These are phyloP conservation scores for Elymnias hypermnestra DNA, from an alignment of 1,140 invertebrate species.

Conservation along the genomic window DNA sequence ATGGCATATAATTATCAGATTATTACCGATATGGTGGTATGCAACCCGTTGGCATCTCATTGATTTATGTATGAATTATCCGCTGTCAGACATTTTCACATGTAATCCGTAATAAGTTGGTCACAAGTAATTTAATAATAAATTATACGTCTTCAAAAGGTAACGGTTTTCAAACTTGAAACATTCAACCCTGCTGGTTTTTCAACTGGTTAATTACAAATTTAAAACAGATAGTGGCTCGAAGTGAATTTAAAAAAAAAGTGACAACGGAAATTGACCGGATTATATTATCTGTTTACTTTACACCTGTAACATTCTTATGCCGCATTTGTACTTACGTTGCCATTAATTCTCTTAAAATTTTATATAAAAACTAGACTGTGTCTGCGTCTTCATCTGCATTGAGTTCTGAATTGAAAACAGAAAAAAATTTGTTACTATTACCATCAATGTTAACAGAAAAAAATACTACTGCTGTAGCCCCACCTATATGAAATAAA, in stretches of 20 bases:
- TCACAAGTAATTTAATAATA: conserved; percentile 22
- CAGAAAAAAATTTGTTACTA: too few species aligned
- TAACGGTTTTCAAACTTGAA: conserved; percentile 28
- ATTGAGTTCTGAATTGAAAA: too few species aligned
- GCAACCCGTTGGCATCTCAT: conserved; percentile 36
- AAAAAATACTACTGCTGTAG: too few species aligned
- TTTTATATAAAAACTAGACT: too few species aligned
- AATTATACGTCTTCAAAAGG: conserved; percentile 26
- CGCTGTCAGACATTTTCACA: conserved; percentile 15
- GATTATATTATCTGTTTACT: too few species aligned
- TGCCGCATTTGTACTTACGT: too few species aligned
- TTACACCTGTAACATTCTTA: too few species aligned
- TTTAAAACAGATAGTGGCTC: not conserved
- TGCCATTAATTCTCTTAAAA: too few species aligned
- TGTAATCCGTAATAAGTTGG: conserved; percentile 31
- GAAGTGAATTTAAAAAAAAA: conserved; percentile 4
- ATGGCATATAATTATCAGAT: conserved; percentile 42
- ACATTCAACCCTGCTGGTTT: conserved; percentile 19
- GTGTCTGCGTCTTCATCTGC: too few species aligned
- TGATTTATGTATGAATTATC: conserved; percentile 51
- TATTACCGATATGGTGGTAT: conserved; percentile 31
- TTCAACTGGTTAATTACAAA: conserved; percentile 15
- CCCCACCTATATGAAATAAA: too few species aligned
- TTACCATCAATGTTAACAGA: too few species aligned
- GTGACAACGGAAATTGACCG: not conserved